Evolutionary conservation across 2,113 vertebrate species (phyloP).

Genomic region (Tapirus terrestris): DNA sequence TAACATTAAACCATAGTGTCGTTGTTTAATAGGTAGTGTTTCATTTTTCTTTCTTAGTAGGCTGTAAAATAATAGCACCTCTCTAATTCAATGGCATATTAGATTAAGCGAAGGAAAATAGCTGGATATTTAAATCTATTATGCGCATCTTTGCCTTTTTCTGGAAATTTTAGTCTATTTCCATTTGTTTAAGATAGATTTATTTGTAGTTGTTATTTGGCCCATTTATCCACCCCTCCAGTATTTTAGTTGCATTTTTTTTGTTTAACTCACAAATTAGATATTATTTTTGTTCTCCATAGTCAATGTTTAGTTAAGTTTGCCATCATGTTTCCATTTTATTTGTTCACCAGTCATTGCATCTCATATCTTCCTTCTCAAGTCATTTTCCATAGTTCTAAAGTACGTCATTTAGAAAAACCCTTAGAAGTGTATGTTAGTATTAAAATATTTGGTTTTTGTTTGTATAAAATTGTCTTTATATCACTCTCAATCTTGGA

Average conservation of each 20-base stretch:
- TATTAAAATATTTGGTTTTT: background rate
- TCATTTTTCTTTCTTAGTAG: conserved; percentile 5
- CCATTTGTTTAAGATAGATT: background rate
- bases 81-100: background rate
- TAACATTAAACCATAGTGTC: background rate
- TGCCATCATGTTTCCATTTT: background rate
- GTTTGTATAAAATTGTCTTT: background rate
- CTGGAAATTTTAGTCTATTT: conserved; percentile 1
- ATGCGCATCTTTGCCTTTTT: background rate
- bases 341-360: background rate
- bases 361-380: background rate
- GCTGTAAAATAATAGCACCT: background rate
- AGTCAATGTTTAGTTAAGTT: background rate
- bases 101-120: background rate
- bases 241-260: background rate
- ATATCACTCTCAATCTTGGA: background rate
- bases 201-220: background rate
- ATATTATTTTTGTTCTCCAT: background rate
- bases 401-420: background rate
- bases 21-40: background rate
- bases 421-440: background rate
- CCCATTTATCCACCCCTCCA: background rate
- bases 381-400: background rate
- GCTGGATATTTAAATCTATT: background rate
- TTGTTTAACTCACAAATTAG: background rate